Percentiles rank a stretch among this genome's conserved stretches.
These are phyloP conservation scores for Eulemur mongoz DNA, from an alignment of 2,797 vertebrate species.

Conservation along the genomic window DNA sequence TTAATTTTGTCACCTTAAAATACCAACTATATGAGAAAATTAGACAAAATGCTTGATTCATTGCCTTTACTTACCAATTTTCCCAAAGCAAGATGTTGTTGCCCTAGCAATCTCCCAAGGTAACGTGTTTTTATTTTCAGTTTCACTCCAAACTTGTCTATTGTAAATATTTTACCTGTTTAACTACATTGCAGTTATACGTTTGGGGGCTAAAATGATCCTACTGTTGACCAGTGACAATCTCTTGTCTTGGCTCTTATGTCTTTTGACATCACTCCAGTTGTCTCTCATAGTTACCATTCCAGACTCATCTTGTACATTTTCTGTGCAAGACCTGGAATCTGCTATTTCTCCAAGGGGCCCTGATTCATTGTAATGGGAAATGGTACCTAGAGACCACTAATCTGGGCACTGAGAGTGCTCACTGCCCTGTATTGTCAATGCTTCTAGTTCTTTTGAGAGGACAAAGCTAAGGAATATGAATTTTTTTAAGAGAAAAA, in stretches of 20 bases:
- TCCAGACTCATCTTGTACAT: not conserved
- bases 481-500: not conserved
- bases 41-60: not conserved
- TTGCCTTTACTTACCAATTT: not conserved
- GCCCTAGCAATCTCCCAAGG: not conserved
- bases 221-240: not conserved
- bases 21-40: not conserved
- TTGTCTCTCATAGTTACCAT: not conserved
- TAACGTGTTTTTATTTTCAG: constrained; percentile 38
- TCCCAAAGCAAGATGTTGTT: constrained; percentile 14
- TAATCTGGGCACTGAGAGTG: not conserved
- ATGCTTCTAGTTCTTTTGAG: not conserved
- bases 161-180: constrained; percentile 20
- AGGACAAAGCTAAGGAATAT: not conserved
- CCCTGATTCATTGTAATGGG: not conserved
- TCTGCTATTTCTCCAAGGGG: not conserved
- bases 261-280: not conserved
- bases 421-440: not conserved
- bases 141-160: not conserved
- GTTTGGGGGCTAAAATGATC: not conserved
- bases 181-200: not conserved
- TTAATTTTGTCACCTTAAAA: constrained; percentile 29
- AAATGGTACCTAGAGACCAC: not conserved
- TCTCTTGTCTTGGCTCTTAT: not conserved
- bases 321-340: not conserved